A percentile compares a stretch with the other conserved stretches of the same genome.
Evolutionary conservation across 2,113 vertebrate genomes (phyloP).

Genomic region (Taxidea taxus): DNA sequence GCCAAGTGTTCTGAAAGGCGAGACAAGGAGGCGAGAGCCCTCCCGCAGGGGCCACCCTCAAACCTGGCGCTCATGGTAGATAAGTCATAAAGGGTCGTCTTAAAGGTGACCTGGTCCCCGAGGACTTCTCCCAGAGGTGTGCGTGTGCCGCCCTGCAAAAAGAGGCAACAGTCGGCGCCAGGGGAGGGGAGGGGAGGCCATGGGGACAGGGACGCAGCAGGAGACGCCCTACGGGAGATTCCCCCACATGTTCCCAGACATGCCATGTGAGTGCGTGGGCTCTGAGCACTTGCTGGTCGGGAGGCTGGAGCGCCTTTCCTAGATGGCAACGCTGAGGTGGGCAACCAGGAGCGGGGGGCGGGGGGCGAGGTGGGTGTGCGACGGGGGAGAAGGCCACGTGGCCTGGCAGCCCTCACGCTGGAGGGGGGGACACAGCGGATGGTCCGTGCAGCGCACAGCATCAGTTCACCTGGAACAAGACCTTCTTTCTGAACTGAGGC

Average conservation of each 20-base stretch:
- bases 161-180: neutral
- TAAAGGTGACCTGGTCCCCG: neutral
- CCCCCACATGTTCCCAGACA: too few relatives aligned
- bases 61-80: neutral
- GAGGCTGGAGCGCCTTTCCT: neutral
- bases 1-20: neutral
- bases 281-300: neutral
- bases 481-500: neutral
- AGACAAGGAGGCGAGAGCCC: neutral
- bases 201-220: neutral
- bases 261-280: fast-evolving
- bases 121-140: neutral
- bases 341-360: neutral
- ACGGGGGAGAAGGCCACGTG: fast-evolving
- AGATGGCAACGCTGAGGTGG: neutral
- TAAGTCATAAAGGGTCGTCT: neutral
- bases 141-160: too few relatives aligned
- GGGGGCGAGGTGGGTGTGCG: neutral
- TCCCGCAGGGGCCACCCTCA: neutral
- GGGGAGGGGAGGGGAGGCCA: neutral
- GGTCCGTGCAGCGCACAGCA: fast-evolving
- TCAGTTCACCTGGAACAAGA: neutral
- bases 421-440: fast-evolving
- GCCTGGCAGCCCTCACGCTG: neutral
- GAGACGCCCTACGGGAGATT: neutral